Base-by-base conservation (phyloP, 2,888 invertebrate genomes). In the Cenopis cana region DNA sequence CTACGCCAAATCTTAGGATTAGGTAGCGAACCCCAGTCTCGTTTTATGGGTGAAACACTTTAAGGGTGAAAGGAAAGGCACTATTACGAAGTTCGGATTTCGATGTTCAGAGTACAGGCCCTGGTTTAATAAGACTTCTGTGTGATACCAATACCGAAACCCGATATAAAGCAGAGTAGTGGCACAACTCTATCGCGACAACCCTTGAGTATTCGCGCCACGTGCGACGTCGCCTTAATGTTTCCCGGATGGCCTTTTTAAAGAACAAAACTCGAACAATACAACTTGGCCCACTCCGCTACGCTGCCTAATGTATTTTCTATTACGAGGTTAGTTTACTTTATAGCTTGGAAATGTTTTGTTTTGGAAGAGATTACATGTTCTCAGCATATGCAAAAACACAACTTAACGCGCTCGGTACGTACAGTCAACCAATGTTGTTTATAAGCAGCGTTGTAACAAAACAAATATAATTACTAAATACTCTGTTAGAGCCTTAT, bases 141-240 rank as follows among this genome's bases (percentile, higher is more conserved):
- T 33, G 9, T 12, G n/a, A 62, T 29, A 56, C 36, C 57, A 49
- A 59, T 38, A 52, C 38, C 12, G n/a, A 57, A 38, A 64, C 38
- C 61, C 20, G 24, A 20, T 56, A 50, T 64, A 41, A 4, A 49
- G 11, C n/a, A 0, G 33, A 62, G 50, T 36, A 38, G 24, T 24
- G 24, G 50, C 10, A 20, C 69, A 70, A n/a, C 69, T 54, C 66
- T 61, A 67, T 29, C 59, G 71, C 60, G 60, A 61, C 73, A 70
- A 69, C 73, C 74, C 68, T 73, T 76, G 72, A 74, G 73, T 73
- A 86, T 84, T 84, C 86, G 61, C 71, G 76, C 77, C 87, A 87
- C 87, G 85, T 87, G 76, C 74, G 74, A 65, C 73, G 82, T 82
- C 83, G 81, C 80, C 79, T 81, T 85, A 85, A 85, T 83, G 84